A percentile compares a stretch with the other conserved stretches of the same genome.
phyloP scores from a whole-genome alignment of 2,113 vertebrate species.

The Gymnarchus niloticus region DNA sequence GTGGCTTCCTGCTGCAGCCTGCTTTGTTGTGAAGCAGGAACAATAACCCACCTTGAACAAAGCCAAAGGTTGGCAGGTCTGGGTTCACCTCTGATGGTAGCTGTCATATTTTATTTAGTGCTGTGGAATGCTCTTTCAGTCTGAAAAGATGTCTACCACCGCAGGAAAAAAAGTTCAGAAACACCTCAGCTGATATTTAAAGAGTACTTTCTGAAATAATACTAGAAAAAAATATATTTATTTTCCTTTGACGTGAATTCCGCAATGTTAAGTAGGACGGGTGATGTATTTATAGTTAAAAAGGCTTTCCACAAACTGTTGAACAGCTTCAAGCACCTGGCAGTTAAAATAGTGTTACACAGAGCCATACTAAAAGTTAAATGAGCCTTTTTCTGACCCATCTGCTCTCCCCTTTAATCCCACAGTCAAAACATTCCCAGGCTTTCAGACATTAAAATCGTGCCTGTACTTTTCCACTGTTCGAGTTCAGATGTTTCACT shows the following conservation, averaged over 20 bases:
- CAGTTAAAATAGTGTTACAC: neutral
- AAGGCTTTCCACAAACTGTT: neutral
- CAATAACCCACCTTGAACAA: neutral
- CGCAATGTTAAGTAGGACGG: neutral
- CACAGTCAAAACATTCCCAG: neutral
- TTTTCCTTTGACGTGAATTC: neutral
- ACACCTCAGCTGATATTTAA: neutral
- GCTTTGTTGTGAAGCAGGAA: neutral
- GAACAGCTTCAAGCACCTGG: neutral
- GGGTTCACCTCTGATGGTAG: neutral
- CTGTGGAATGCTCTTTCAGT: neutral
- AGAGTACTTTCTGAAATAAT: neutral
- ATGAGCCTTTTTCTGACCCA: neutral
- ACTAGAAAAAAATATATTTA: neutral
- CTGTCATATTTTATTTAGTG: neutral
- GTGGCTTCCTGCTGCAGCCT: neutral
- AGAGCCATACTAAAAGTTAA: slow-evolving; percentile 1
- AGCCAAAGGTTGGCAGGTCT: neutral
- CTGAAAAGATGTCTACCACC: neutral
- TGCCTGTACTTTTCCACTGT: neutral
- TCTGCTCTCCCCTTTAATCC: neutral
- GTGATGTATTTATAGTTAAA: neutral
- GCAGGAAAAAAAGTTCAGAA: neutral
- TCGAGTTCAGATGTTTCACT: neutral
- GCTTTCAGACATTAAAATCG: neutral